These are phyloP conservation scores for Trematocara marginatum DNA, from an alignment of 2,113 vertebrate species.

Conservation along the genomic window DNA sequence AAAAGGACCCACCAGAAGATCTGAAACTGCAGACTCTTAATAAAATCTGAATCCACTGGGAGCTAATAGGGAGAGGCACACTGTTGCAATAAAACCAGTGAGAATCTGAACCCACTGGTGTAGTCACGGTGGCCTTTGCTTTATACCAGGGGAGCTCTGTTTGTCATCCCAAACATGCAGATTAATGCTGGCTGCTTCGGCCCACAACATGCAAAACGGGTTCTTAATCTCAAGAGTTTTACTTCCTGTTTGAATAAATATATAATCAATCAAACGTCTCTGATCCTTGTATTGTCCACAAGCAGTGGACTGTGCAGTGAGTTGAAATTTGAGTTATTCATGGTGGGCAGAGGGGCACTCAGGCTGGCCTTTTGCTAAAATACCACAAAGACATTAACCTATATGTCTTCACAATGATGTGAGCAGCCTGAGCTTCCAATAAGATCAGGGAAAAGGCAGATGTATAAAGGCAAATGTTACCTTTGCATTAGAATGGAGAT, in stretches of 20 bases:
- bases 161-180: background rate
- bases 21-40: background rate
- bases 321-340: constrained; percentile 68
- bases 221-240: background rate
- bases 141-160: background rate
- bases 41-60: background rate
- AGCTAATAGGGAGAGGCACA: background rate
- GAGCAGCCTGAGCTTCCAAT: constrained; percentile 49
- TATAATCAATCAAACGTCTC: background rate
- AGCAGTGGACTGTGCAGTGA: background rate
- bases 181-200: background rate
- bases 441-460: constrained; percentile 61
- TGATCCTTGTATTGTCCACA: background rate
- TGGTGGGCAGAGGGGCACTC: constrained; percentile 44
- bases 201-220: background rate
- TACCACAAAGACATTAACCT: constrained; percentile 73
- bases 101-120: background rate
- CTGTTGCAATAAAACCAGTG: background rate
- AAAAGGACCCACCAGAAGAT: background rate
- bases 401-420: constrained; percentile 72
- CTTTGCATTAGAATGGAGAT: constrained; percentile 71
- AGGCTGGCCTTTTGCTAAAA: constrained; percentile 76
- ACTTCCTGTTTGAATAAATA: background rate
- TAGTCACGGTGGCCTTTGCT: background rate
- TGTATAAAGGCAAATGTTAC: constrained; percentile 77